Evolutionary conservation across 2,888 invertebrate species (phyloP).

Genomic region (Acleris emargana): DNA sequence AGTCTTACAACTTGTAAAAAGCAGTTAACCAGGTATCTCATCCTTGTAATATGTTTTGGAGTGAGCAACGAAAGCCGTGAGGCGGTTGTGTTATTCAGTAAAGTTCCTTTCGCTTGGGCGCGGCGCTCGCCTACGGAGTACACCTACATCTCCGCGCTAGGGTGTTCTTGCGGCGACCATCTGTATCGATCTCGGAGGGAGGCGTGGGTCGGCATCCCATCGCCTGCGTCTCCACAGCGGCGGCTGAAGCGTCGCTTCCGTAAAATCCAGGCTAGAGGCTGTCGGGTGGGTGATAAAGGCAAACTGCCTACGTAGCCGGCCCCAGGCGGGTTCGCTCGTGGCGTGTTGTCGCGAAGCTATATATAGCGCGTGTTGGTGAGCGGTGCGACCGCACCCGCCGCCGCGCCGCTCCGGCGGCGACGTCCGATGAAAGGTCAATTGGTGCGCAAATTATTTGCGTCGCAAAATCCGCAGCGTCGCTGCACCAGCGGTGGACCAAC

Average conservation of each 20-base stretch:
- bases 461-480: slow-evolving; percentile 74
- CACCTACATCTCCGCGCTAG: slow-evolving; percentile 57
- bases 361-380: slow-evolving; percentile 79
- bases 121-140: slow-evolving; percentile 45
- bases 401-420: slow-evolving; percentile 65
- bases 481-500: slow-evolving; percentile 53
- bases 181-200: slow-evolving; percentile 81
- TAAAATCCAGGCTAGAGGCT: slow-evolving; percentile 78
- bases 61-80: slow-evolving; percentile 32
- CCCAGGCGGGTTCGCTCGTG: slow-evolving; percentile 73
- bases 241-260: slow-evolving; percentile 71
- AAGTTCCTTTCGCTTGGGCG: slow-evolving; percentile 50
- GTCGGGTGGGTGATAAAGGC: slow-evolving; percentile 80
- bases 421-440: slow-evolving; percentile 83
- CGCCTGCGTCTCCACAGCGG: slow-evolving; percentile 69
- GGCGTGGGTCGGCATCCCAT: slow-evolving; percentile 78
- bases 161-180: slow-evolving; percentile 77
- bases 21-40: slow-evolving; percentile 2
- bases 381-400: slow-evolving; percentile 71
- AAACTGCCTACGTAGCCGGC: slow-evolving; percentile 79
- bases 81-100: slow-evolving; percentile 46
- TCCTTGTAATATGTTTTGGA: slow-evolving; percentile 4
- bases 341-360: slow-evolving; percentile 79
- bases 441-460: slow-evolving; percentile 84
- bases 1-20: slow-evolving; percentile 4